Base-by-base conservation (phyloP, 2,113 vertebrate genomes). In the Aphyosemion australe region DNA sequence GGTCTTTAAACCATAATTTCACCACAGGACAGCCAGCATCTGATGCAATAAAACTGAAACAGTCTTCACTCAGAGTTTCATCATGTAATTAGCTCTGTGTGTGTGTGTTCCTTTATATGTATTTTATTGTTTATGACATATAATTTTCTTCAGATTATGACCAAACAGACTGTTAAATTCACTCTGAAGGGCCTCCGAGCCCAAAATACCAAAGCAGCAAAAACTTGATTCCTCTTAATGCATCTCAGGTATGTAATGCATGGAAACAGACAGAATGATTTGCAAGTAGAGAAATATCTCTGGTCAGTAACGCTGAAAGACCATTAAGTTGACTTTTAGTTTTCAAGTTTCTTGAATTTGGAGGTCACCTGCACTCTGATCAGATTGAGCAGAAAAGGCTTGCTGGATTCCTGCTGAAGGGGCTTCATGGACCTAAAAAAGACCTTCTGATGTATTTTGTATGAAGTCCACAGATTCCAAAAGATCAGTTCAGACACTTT, bases 1-100 rank as follows among this genome's bases (percentile, higher is more conserved):
- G 20, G 20, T 13, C 16, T 53, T 72, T 48, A 48, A 61, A 32
- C 32, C 5, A 0, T 48, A 10, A 46, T 65, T 48, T 32, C 54
- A 52, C 19, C 54, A 52, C 26, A 68, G 21, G 57, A 21, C 62
- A 61, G 15, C 16, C 63, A 67, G 45, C n/a, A 45, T 19, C 75
- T 87, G 83, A 85, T 68, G 85, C 73, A 88, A 74, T 52, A 31
- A 19, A 65, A 51, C 65, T 58, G 81, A 80, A 26, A 26, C 3
- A 2, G 26, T 16, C 56, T 47, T 62, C 53, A 18, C 59, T 54
- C 48, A n/a, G 12, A 13, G 57, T 75, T 62, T 80, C 56, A 74
- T 82, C 63, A 79, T 34, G 41, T 68, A 58, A 39, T 61, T 50
- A 55, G 18, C 10, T 60, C 41, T 63, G 26, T 58, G 6, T 50